A percentile compares a stretch with the other conserved stretches of the same genome.
Evolutionary conservation across 92 coral and sea anemone species (phyloP).

Genomic region (Phenganax subtilis): DNA sequence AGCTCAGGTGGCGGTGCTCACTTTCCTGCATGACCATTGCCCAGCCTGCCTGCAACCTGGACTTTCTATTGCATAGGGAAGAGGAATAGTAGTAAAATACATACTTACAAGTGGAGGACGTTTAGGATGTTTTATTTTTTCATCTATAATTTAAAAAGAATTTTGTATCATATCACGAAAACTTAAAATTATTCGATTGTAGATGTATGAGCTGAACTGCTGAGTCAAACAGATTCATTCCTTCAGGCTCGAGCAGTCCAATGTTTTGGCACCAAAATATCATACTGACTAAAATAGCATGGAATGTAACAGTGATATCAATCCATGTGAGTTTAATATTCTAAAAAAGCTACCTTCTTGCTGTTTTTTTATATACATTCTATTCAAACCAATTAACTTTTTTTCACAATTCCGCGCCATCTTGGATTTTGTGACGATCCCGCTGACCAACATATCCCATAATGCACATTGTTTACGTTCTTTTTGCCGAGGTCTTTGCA

Average conservation of each 20-base stretch:
- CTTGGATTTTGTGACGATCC: slow-evolving; percentile 48
- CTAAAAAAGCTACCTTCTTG: slow-evolving; percentile 55
- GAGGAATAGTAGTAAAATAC: not conserved
- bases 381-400: slow-evolving; percentile 74
- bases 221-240: too few species aligned
- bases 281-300: not conserved
- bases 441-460: slow-evolving; percentile 33
- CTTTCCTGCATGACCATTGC: too few species aligned
- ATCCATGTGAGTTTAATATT: too few species aligned
- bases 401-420: slow-evolving; percentile 95
- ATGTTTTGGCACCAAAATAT: too few species aligned
- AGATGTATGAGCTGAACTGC: not conserved
- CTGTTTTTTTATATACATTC: slow-evolving; percentile 76
- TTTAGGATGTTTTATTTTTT: slow-evolving; percentile 58
- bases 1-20: too few species aligned
- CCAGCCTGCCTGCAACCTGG: too few species aligned
- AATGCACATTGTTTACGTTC: not conserved
- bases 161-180: not conserved
- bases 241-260: too few species aligned
- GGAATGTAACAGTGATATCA: not conserved
- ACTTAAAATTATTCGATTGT: not conserved
- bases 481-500: slow-evolving; percentile 28
- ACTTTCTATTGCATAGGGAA: too few species aligned
- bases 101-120: slow-evolving; percentile 78
- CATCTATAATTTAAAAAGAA: slow-evolving; percentile 46